Base-by-base conservation (phyloP, 2,797 vertebrate genomes). In the Rhincodon typus region DNA sequence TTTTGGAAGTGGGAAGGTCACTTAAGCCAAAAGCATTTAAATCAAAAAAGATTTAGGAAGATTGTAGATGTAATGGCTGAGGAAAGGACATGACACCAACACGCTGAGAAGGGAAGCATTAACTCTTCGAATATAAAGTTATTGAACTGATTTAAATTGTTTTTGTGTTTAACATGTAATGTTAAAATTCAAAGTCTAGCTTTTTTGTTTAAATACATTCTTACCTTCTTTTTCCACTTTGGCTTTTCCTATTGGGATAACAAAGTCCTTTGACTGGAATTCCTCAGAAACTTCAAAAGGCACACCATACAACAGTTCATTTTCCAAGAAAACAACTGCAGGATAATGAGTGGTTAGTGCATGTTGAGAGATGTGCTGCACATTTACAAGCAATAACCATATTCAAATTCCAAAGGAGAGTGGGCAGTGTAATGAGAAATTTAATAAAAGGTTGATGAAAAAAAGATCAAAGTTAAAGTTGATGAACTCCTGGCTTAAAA, bases 321-420 rank as follows among this genome's bases (percentile, higher is more conserved):
- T 99, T 98, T 99, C 99, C 97, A 99, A 97, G 96, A 99, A 96
- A 95, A 99, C 98, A 97, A 99, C 99, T 99, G 97, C 72, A 97
- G 97, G 96, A 96, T 74, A 66, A 69, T 25, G 50, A 79, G 13
- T 38, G 74, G 95, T 67, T 69, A 87, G 30, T 69, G 66, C 6
- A 93, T 15, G 0, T 69, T 13, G 8, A 21, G 27, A 90, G 17
- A 25, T 19, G n/a, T 91, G 34, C 57, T n/a, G 38, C 30, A 66
- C 5, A 17, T 66, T 77, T 91, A 91, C 88, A 91, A 34, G 6
- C n/a, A 66, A 91, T 30, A 88, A 50, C 25, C 87, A n/a, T 8
- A 23, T 67, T 3, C 53, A n/a, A 93, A 67, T 67, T 38, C n/a
- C 21, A 93, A 67, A 23, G 90, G 17, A 57, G 70, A 90, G 0